Percentiles rank a stretch among this genome's conserved stretches.
These are phyloP conservation scores for Reinhardtius hippoglossoides DNA, from an alignment of 2,113 vertebrate genomes.

Conservation along the genomic window DNA sequence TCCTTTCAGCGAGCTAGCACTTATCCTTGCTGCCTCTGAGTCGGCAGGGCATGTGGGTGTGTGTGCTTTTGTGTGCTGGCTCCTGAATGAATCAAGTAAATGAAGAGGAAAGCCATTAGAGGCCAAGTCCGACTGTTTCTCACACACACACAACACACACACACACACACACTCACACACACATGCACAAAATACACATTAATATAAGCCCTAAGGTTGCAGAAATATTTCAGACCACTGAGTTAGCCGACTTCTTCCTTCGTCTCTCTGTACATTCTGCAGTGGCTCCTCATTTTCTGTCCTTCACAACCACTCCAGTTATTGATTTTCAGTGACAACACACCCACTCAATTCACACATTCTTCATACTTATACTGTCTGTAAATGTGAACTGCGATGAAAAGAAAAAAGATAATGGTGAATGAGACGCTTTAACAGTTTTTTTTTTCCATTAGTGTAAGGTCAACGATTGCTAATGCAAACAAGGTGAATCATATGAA, in stretches of 20 bases:
- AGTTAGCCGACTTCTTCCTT: not conserved
- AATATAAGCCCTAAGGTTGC: not conserved
- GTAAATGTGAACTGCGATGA: slow-evolving; percentile 1
- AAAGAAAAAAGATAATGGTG: slow-evolving; percentile 4
- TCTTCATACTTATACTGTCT: not conserved
- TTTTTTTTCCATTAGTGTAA: not conserved
- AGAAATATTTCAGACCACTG: not conserved
- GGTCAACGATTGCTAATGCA: not conserved
- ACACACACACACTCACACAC: not conserved
- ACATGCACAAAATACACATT: not conserved
- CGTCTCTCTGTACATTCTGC: slow-evolving; percentile 5
- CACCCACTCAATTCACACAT: slow-evolving; percentile 10
- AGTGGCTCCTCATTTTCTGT: slow-evolving; percentile 9
- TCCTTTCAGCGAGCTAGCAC: slow-evolving; percentile 74
- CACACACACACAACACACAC: not conserved
- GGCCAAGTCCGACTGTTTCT: slow-evolving; percentile 38
- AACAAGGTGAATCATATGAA: not conserved
- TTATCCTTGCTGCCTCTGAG: slow-evolving; percentile 78
- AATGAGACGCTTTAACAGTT: not conserved
- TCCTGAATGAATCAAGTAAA: slow-evolving; percentile 72
- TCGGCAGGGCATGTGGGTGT: slow-evolving; percentile 72
- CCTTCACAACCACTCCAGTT: slow-evolving; percentile 9
- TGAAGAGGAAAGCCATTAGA: slow-evolving; percentile 68
- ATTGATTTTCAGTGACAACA: slow-evolving; percentile 30
- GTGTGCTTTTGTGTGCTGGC: slow-evolving; percentile 65